Evolutionary conservation across 1,140 invertebrate genomes (phyloP), one percentile per base, ranked within the genome.

Genomic region (Neotoxoptera formosana): DNA sequence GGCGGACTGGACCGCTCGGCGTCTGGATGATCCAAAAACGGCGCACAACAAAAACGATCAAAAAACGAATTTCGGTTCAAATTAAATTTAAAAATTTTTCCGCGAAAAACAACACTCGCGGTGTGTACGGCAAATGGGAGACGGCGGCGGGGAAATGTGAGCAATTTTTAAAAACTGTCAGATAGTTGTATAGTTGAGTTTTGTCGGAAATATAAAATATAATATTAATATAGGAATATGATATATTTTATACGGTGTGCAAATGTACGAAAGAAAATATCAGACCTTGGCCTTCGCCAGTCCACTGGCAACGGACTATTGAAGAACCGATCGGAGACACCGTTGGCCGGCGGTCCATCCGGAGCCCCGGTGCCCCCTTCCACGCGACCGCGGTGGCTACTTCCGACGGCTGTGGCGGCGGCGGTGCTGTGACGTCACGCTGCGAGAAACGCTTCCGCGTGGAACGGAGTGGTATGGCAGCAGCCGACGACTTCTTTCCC

Each of bases 271-370:
- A 56, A 56, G 9, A 36, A 89, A 25, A 30, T 45, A 45, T 90
- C 36, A 56, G 91, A 93, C 81, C 81, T 93, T 84, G 91, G 91
- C 91, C 91, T 93, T 93, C 91, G 91, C 91, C 91, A 84, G 91
- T 93, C 91, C 76, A 86, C 91, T 81, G 67, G 76, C 91, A 81
- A 92, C 91, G 91, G 91, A 93, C 91, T 93, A 93, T 93, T 93
- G 91, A 93, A 93, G 91, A 92, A 34, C 81, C 48, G 91, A 56
- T 93, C 48, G 81, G 47, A 93, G 76, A 86, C 81, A 93, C 76
- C 91, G 91, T 51, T 92, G 91, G 91, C 17, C 81, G 91, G 45
- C 91, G 81, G 81, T 93, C 91, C 91, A 86, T 93, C 91, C 81
- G 47, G 76, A 41, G 90, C 23, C 81, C 81, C 56, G 88, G 51